These are phyloP conservation scores for Mixornis gularis DNA, from an alignment of 2,113 vertebrate genomes.

Conservation along the genomic window DNA sequence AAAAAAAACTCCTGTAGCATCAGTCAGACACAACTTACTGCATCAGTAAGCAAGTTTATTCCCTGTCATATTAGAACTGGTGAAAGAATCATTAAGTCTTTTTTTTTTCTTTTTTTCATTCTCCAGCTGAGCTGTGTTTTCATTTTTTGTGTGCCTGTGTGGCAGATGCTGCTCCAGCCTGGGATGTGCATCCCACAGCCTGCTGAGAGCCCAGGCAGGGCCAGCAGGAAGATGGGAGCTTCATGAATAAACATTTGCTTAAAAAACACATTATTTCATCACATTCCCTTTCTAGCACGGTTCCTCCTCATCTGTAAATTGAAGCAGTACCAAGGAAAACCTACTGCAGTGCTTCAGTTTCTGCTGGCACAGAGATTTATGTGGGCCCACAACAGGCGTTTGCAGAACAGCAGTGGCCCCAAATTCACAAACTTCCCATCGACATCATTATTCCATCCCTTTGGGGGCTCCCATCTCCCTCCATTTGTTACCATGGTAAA, in stretches of 20 bases:
- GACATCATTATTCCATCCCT: constrained; percentile 2
- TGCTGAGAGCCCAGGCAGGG: constrained; percentile 26
- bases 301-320: neutral
- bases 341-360: neutral
- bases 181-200: neutral
- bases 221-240: constrained; percentile 9
- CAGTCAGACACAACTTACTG: neutral
- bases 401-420: neutral
- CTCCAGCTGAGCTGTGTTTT: neutral
- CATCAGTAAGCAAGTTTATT: neutral
- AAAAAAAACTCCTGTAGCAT: neutral
- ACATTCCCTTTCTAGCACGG: neutral
- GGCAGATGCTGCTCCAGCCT: constrained; percentile 17
- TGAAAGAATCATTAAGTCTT: neutral
- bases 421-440: neutral
- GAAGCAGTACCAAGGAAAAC: neutral
- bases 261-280: constrained; percentile 42
- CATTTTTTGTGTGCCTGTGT: neutral
- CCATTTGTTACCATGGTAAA: neutral
- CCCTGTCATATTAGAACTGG: neutral
- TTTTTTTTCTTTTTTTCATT: neutral
- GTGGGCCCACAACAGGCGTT: neutral
- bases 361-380: neutral
- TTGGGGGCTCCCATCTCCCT: neutral
- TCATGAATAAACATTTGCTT: constrained; percentile 68